These are phyloP conservation scores for Hetaerina titia DNA, from an alignment of 2,888 invertebrate genomes.

Conservation along the genomic window DNA sequence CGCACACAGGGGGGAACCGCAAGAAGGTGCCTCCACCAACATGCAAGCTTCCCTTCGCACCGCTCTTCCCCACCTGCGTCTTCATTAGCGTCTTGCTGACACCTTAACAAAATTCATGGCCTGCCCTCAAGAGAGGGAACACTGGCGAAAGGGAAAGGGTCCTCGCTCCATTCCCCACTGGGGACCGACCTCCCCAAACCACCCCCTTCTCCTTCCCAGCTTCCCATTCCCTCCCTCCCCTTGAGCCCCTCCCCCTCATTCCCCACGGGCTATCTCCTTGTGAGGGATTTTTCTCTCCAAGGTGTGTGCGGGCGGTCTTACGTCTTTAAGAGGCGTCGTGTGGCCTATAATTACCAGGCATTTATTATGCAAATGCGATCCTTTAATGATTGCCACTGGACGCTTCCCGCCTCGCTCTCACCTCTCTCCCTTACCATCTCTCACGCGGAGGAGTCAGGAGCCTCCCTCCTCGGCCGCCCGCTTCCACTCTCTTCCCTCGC, in stretches of 20 bases:
- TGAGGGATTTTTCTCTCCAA: background rate
- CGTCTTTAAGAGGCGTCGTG: conserved; percentile 33
- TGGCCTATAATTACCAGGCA: conserved; percentile 58
- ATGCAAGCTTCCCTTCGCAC: background rate
- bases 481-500: background rate
- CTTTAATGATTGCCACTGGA: conserved; percentile 48
- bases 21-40: background rate
- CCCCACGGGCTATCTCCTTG: background rate
- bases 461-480: background rate
- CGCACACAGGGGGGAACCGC: background rate
- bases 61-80: conserved; percentile 25
- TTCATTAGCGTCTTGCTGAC: conserved; percentile 61
- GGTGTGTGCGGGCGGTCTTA: background rate
- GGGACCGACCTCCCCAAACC: background rate
- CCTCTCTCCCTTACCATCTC: background rate
- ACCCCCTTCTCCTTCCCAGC: background rate
- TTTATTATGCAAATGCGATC: conserved; percentile 61
- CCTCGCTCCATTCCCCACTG: background rate
- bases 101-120: conserved; percentile 56
- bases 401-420: background rate
- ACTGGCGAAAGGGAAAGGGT: background rate
- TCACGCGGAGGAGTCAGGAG: background rate
- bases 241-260: background rate
- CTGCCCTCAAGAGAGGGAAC: background rate
- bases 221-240: background rate